Conservation (phyloP, 1,140 invertebrate genomes). For the Drosophila suzukii region DNA sequence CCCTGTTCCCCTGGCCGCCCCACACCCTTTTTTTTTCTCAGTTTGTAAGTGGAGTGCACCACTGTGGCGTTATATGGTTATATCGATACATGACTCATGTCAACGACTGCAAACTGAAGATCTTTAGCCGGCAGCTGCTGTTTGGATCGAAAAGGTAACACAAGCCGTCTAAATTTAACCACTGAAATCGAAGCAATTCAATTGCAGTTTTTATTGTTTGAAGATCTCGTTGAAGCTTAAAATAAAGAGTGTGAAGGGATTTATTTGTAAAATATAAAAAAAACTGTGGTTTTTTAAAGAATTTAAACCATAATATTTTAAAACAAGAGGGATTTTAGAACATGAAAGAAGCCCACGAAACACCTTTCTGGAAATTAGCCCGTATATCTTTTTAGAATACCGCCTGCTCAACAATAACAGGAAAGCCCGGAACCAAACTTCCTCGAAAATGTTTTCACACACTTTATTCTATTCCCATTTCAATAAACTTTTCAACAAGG, state of each 20-base stretch:
- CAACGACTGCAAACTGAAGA: slow-evolving; percentile 35
- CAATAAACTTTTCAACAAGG: slow-evolving; percentile 38
- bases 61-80: slow-evolving; percentile 38
- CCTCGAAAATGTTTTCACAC: slow-evolving; percentile 6
- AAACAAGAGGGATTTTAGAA: background rate
- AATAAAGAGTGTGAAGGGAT: background rate
- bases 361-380: no score
- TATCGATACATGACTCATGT: slow-evolving; percentile 59
- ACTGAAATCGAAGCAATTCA: slow-evolving; percentile 9
- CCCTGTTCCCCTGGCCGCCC: no score
- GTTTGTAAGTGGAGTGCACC: slow-evolving; percentile 37
- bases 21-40: background rate
- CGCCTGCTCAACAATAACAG: background rate
- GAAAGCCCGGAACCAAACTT: background rate
- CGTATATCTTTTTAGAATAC: background rate
- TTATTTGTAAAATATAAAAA: no score
- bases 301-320: no score
- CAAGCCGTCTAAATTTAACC: slow-evolving; percentile 39
- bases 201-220: slow-evolving; percentile 6
- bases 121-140: slow-evolving; percentile 35
- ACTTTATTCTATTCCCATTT: slow-evolving; percentile 38
- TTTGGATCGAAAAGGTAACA: slow-evolving; percentile 17
- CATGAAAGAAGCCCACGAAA: no score
- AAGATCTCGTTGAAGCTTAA: background rate
- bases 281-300: no score